These are phyloP conservation scores for Hypercompe scribonia DNA, from an alignment of 2,888 invertebrate genomes.

Conservation along the genomic window DNA sequence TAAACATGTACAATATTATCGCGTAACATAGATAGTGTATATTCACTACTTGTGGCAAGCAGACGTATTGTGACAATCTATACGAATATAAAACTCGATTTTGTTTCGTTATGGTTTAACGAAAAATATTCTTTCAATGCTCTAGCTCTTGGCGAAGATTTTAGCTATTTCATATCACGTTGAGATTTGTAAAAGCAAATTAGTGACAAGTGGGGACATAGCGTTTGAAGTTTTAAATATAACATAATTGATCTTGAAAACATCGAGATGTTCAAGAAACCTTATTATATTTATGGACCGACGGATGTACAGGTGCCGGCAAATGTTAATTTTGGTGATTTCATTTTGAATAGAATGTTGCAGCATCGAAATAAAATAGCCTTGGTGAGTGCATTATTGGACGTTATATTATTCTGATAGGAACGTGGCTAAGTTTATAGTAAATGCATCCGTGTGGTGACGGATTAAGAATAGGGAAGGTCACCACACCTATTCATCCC, in stretches of 20 bases:
- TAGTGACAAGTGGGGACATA: background rate
- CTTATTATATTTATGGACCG: constrained; percentile 67
- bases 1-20: background rate
- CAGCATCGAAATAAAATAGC: constrained; percentile 53
- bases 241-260: background rate
- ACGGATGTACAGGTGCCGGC: constrained; percentile 57
- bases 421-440: too few relatives aligned
- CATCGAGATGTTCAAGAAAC: constrained; percentile 68
- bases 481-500: too few relatives aligned
- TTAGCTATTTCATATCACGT: background rate
- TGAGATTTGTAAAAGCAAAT: too few relatives aligned
- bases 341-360: constrained; percentile 60
- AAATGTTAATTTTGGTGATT: constrained; percentile 69
- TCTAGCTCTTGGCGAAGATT: background rate
- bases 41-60: background rate
- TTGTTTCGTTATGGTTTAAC: background rate
- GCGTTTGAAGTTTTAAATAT: background rate
- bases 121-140: background rate
- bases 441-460: too few relatives aligned
- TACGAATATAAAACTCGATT: background rate
- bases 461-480: too few relatives aligned
- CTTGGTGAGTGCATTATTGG: constrained; percentile 58
- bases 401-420: background rate
- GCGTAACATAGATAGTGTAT: background rate
- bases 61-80: background rate